A percentile compares a stretch with the other conserved stretches of the same genome.
These are phyloP conservation scores for Odontomachus brunneus DNA, from an alignment of 1,140 invertebrate genomes.

Conservation along the genomic window DNA sequence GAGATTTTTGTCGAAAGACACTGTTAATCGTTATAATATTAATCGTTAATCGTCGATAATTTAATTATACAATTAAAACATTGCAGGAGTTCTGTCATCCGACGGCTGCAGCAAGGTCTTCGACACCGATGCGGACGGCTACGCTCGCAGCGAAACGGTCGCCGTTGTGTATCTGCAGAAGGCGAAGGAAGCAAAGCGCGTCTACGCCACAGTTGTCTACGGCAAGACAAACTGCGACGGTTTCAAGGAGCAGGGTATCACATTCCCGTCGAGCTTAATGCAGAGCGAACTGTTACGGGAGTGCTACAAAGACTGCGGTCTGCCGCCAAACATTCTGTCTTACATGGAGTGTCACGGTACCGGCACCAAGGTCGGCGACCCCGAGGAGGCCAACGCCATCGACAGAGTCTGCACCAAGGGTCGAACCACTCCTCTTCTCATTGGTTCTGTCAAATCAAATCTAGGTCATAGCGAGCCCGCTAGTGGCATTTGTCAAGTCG, in stretches of 20 bases:
- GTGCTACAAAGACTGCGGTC: slow-evolving; percentile 94
- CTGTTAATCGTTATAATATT: too few species aligned
- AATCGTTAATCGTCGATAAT: too few species aligned
- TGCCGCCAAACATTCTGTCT: slow-evolving; percentile 90
- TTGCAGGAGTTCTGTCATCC: slow-evolving; percentile 91
- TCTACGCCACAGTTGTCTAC: slow-evolving; percentile 90
- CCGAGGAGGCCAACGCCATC: slow-evolving; percentile 95
- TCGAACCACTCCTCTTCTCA: slow-evolving; percentile 89
- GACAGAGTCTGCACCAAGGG: slow-evolving; percentile 92
- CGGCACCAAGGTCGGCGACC: slow-evolving; percentile 92
- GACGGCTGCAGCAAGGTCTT: slow-evolving; percentile 96
- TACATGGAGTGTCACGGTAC: slow-evolving; percentile 98
- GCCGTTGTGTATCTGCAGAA: slow-evolving; percentile 93
- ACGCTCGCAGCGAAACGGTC: slow-evolving; percentile 92
- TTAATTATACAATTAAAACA: too few species aligned
- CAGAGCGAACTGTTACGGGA: slow-evolving; percentile 93
- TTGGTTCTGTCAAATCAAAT: slow-evolving; percentile 97
- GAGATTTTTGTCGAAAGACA: slow-evolving; percentile 33
- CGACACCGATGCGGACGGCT: slow-evolving; percentile 92
- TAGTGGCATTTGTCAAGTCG: slow-evolving; percentile 93
- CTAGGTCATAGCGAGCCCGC: slow-evolving; percentile 96
- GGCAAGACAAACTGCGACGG: slow-evolving; percentile 92
- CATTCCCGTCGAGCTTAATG: slow-evolving; percentile 94
- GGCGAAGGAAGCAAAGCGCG: slow-evolving; percentile 90
- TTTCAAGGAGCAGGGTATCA: slow-evolving; percentile 95